Evolutionary conservation across 2,113 vertebrate species (phyloP).

Genomic region (Sterrhoptilus dennistouni): DNA sequence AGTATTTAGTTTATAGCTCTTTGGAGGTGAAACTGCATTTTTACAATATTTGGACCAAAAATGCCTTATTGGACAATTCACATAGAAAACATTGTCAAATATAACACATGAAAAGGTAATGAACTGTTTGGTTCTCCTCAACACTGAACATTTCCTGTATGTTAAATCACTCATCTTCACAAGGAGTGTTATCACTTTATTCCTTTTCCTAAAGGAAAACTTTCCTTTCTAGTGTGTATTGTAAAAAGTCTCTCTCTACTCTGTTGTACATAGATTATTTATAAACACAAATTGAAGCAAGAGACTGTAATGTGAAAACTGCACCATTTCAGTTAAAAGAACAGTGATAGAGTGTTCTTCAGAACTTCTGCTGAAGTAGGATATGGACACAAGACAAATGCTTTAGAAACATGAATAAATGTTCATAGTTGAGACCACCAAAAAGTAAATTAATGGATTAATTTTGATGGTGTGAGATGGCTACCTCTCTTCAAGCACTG

Average conservation of each 20-base stretch:
- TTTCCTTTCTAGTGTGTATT: not conserved
- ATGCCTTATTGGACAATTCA: not conserved
- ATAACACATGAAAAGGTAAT: not conserved
- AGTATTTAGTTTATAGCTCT: not conserved
- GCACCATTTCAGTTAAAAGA: not conserved
- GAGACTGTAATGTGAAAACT: not conserved
- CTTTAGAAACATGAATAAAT: not conserved
- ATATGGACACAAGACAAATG: not conserved
- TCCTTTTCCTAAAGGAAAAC: not conserved
- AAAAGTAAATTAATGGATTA: not conserved
- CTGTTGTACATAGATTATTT: slow-evolving; percentile 55
- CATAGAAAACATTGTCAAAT: not conserved
- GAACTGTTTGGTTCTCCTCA: not conserved
- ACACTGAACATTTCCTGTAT: not conserved
- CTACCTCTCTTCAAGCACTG: not conserved
- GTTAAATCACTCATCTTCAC: not conserved
- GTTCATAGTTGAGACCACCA: not conserved
- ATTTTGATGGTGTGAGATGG: not conserved
- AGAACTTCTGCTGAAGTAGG: not conserved
- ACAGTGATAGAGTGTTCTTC: not conserved
- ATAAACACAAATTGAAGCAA: slow-evolving; percentile 15
- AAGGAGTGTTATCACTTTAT: not conserved
- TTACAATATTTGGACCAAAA: not conserved
- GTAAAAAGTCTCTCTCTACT: not conserved
- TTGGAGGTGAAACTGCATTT: not conserved